These are phyloP conservation scores for Oxytorus armatus DNA, from an alignment of 2,888 invertebrate species.

Conservation along the genomic window DNA sequence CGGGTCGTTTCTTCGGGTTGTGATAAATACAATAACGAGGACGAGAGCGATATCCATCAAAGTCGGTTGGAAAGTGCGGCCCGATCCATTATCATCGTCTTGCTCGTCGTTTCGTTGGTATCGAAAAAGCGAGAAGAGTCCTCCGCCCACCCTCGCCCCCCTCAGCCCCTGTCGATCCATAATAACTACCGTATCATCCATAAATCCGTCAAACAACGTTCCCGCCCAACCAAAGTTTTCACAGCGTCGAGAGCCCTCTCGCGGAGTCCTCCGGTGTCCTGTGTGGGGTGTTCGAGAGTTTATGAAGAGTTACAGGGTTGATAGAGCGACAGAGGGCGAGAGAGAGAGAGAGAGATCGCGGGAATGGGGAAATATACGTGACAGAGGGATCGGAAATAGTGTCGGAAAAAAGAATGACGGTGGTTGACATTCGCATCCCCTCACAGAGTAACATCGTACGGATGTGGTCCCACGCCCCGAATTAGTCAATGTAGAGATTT, in stretches of 20 bases:
- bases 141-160: no score
- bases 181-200: conserved; percentile 65
- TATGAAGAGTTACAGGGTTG: conserved; percentile 61
- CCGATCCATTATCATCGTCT: conserved; percentile 69
- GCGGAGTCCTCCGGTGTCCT: no score
- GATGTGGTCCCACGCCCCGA: conserved; percentile 14
- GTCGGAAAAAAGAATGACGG: conserved; percentile 50
- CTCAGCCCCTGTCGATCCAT: conserved; percentile 61
- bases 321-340: not conserved
- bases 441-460: conserved; percentile 40
- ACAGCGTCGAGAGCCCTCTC: conserved; percentile 59
- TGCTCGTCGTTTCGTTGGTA: conserved; percentile 35
- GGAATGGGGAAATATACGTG: conserved; percentile 24
- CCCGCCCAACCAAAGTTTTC: conserved; percentile 58
- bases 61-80: conserved; percentile 69
- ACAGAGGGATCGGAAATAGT: conserved; percentile 43
- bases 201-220: conserved; percentile 63
- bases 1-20: no score
- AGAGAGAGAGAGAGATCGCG: conserved; percentile 1
- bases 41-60: conserved; percentile 67
- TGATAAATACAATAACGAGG: conserved; percentile 32
- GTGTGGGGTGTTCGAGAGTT: conserved; percentile 33
- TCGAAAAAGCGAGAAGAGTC: conserved; percentile 34
- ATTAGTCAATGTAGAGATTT: conserved; percentile 27
- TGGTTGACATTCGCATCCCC: conserved; percentile 29